Percentiles rank a stretch among this genome's conserved stretches.
phyloP scores from a whole-genome alignment of 2,888 invertebrate genomes.

The Zhuqinia jingwanae region DNA sequence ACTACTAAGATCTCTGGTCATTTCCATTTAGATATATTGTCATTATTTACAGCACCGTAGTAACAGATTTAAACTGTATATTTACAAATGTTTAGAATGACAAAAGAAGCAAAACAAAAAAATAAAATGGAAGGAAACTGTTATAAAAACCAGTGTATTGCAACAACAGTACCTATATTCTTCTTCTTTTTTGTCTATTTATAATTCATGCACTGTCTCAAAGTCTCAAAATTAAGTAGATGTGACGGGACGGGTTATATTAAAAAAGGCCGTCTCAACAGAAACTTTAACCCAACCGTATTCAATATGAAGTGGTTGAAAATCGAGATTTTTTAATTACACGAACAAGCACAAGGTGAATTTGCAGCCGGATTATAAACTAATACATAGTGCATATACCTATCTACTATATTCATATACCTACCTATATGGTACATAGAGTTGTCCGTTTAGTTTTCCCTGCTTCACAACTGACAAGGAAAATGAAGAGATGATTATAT shows the following conservation, averaged over 20 bases:
- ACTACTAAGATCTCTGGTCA: not conserved
- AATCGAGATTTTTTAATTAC: constrained; percentile 38
- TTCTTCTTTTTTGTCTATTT: not conserved
- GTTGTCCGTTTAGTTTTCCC: constrained; percentile 20
- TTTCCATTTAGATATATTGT: constrained; percentile 12
- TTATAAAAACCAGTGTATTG: not conserved
- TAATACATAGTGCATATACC: not conserved
- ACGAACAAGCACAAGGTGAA: constrained; percentile 32
- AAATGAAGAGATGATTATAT: constrained; percentile 42
- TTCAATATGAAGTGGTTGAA: not conserved
- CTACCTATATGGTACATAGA: not conserved
- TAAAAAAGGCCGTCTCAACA: not conserved
- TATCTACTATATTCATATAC: not conserved
- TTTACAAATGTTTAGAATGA: constrained; percentile 19
- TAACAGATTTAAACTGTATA: not conserved
- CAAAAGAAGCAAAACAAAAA: constrained; percentile 19
- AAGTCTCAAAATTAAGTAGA: not conserved
- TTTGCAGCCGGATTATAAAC: constrained; percentile 32
- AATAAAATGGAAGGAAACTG: constrained; percentile 20
- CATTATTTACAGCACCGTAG: constrained; percentile 51
- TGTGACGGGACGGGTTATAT: not conserved
- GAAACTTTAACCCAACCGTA: constrained; percentile 13
- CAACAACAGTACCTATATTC: not conserved
- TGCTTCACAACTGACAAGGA: not conserved
- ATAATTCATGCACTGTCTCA: not conserved